These are phyloP conservation scores for Pollenia labialis DNA, from an alignment of 2,888 invertebrate species.

Conservation along the genomic window DNA sequence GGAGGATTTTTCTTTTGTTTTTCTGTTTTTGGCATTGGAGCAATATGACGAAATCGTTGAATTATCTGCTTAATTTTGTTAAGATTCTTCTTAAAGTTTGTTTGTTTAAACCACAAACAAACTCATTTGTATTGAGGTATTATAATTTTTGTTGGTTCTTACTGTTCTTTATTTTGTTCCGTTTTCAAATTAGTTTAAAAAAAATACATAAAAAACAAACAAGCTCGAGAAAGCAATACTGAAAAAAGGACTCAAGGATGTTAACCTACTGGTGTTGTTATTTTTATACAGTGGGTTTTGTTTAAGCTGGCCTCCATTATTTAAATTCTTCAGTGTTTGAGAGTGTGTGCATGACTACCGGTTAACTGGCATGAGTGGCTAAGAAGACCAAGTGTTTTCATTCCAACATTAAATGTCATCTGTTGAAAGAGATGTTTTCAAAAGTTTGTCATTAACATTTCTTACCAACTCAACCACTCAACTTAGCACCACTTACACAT, in stretches of 20 bases:
- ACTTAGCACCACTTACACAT: not conserved
- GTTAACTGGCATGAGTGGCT: not conserved
- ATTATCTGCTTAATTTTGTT: slow-evolving; percentile 67
- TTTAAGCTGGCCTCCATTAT: no score
- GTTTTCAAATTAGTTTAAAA: no score
- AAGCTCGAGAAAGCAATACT: no score
- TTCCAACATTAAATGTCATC: slow-evolving; percentile 37
- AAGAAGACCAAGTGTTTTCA: slow-evolving; percentile 25
- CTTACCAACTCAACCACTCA: not conserved
- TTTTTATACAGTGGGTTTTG: not conserved
- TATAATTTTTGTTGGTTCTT: not conserved
- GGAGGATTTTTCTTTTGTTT: slow-evolving; percentile 1
- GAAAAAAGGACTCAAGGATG: slow-evolving; percentile 39
- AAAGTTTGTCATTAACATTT: slow-evolving; percentile 40
- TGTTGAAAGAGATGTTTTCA: slow-evolving; percentile 60
- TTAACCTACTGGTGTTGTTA: slow-evolving; percentile 33
- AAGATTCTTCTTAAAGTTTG: slow-evolving; percentile 52
- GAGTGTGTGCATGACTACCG: not conserved
- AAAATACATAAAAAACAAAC: no score
- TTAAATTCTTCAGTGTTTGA: not conserved
- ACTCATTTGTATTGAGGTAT: slow-evolving; percentile 42
- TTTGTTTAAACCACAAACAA: slow-evolving; percentile 55
- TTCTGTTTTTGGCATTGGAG: slow-evolving; percentile 31
- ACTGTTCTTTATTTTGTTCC: not conserved
- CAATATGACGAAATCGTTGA: slow-evolving; percentile 53